phyloP scores from a whole-genome alignment of 2,113 vertebrate genomes.

The Gallinago media region DNA sequence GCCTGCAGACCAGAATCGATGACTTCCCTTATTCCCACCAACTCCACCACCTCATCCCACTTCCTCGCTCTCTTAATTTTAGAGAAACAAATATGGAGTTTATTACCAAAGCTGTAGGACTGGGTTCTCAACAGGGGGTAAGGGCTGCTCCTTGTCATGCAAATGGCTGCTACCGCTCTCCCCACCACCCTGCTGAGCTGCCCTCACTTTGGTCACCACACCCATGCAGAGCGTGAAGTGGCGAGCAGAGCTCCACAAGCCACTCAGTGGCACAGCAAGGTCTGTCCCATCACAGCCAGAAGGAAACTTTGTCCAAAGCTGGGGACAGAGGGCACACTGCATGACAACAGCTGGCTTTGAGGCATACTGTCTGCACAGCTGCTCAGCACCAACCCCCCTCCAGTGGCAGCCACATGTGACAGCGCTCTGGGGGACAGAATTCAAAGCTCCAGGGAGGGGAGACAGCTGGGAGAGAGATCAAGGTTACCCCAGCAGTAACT shows the following conservation, averaged over 20 bases:
- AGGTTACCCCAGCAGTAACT: constrained; percentile 54
- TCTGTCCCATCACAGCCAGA: background rate
- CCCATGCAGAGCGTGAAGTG: background rate
- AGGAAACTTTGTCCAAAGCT: background rate
- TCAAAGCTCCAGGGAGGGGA: background rate
- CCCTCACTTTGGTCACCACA: background rate
- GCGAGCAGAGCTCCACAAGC: background rate
- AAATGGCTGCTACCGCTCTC: background rate
- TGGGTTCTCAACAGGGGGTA: background rate
- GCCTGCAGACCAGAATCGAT: background rate
- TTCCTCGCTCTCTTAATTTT: background rate
- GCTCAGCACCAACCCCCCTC: background rate
- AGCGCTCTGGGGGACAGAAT: background rate
- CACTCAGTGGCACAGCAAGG: background rate
- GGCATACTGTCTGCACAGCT: background rate
- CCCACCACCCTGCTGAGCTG: background rate
- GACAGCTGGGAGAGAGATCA: constrained; percentile 57
- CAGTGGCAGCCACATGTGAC: background rate
- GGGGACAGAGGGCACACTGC: background rate
- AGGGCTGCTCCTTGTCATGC: background rate
- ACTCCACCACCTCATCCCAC: background rate
- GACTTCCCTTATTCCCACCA: background rate
- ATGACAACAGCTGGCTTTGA: constrained; percentile 1
- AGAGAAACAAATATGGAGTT: background rate
- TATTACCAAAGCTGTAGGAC: background rate